Percentiles rank a stretch among this genome's conserved stretches.
phyloP scores from a whole-genome alignment of 2,888 invertebrate genomes.

The Galerucella calmariensis region DNA sequence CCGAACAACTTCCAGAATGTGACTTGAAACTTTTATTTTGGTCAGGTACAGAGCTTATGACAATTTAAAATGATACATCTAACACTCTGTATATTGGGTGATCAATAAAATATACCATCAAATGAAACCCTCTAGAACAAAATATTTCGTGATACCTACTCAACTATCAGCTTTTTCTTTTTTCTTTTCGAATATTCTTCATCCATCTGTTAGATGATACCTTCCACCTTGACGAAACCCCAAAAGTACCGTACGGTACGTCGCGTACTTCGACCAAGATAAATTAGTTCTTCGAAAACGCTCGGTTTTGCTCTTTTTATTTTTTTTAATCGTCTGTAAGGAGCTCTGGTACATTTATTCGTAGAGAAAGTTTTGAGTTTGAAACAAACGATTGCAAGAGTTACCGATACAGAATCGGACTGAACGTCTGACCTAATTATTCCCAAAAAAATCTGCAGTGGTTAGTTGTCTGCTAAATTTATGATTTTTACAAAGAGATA shows the following conservation, averaged over 20 bases:
- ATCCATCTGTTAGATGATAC: slow-evolving; percentile 18
- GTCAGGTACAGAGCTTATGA: too few species aligned
- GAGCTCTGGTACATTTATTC: slow-evolving; percentile 37
- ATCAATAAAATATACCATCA: too few species aligned
- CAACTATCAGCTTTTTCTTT: slow-evolving; percentile 6
- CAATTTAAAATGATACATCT: too few species aligned
- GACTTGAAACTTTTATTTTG: too few species aligned
- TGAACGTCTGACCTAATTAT: neutral
- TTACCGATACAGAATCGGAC: slow-evolving; percentile 27
- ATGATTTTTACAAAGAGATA: too few species aligned
- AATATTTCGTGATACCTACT: neutral
- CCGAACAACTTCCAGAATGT: too few species aligned
- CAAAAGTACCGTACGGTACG: slow-evolving; percentile 30
- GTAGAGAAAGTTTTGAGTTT: slow-evolving; percentile 44
- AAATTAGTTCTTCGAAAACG: slow-evolving; percentile 30
- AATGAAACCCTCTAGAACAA: neutral
- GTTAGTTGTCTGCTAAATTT: neutral
- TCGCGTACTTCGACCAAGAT: slow-evolving; percentile 28
- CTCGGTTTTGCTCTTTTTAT: slow-evolving; percentile 22
- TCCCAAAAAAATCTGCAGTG: neutral
- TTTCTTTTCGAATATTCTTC: slow-evolving; percentile 1
- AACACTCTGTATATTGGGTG: too few species aligned
- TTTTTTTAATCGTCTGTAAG: slow-evolving; percentile 35
- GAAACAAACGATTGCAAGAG: slow-evolving; percentile 39
- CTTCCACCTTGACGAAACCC: slow-evolving; percentile 33